Conservation (phyloP, 2,797 vertebrate species). For the Myotis vivesi region DNA sequence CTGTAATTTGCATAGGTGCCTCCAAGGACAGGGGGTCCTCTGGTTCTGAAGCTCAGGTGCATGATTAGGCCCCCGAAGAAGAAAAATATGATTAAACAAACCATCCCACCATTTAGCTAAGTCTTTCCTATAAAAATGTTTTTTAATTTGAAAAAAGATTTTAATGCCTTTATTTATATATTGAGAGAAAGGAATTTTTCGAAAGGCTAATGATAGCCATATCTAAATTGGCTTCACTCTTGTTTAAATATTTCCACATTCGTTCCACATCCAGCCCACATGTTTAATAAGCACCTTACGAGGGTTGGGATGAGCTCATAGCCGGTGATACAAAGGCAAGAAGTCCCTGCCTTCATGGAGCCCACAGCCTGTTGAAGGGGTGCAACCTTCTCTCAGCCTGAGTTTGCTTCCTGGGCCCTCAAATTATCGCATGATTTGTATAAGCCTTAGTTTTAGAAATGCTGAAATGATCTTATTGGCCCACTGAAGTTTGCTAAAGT, state of each 20-base stretch:
- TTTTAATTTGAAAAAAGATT: not conserved
- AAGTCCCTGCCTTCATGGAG: not conserved
- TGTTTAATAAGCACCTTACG: not conserved
- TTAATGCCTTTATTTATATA: not conserved
- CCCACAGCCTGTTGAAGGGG: not conserved
- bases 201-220: not conserved
- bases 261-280: not conserved
- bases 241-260: not conserved
- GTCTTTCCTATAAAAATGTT: not conserved
- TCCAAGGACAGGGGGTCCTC: not conserved
- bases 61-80: not conserved
- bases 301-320: not conserved
- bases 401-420: not conserved
- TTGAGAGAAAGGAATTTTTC: not conserved
- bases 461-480: not conserved
- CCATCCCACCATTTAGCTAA: not conserved
- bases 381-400: not conserved
- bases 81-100: not conserved
- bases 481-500: not conserved
- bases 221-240: not conserved
- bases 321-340: not conserved
- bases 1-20: not conserved
- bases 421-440: not conserved
- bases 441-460: not conserved
- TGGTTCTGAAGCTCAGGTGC: not conserved